Base-by-base conservation (phyloP, 2,888 invertebrate species). In the Nephrotoma flavescens region DNA sequence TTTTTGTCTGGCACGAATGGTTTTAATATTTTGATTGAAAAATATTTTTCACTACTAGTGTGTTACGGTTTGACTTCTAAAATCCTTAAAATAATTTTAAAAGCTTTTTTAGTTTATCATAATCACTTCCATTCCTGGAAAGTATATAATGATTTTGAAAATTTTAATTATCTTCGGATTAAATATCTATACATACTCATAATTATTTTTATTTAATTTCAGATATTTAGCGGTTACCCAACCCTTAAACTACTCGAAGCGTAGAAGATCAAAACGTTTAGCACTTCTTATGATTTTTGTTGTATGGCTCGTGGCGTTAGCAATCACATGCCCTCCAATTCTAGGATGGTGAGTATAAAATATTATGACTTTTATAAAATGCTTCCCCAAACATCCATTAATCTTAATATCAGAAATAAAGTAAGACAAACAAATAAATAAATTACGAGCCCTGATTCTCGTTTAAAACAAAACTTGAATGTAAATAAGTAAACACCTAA, bases 321-420 rank as follows among this genome's bases (percentile, higher is more conserved):
- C 97, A 47, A 98, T 99, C 88, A 98, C 98, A 15, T 97, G 98
- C 89, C 98, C 98, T 0, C 98, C 98, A 3, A 95, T 99, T 92
- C 94, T 98, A 88, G 97, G 97, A 89, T 97, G 97, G 97, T 96
- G 91, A 93, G 94, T 71, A 71, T 71, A 71, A 52, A 31, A 31
- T 92, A 88, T 0, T 57, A 42, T 15, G 85, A 47, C 44, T 85
- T 86, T 71, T 31, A 7, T 11, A 57, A 57, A 15, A 7, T 15
- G 15, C 71, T 31, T 31, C 31, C 31, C 31, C 19, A 71, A 71
- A 71, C 31, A 71, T 31, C 4, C 7, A 11, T 71, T 71, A 31
- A 31, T 71, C 31, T 71, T 52, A 31, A 31, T 71, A 71, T 31
- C 71, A 31, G 3, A 11, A 71, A 71, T 11, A 19, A 31, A 31